These are phyloP conservation scores for Cyprinodon diabolis DNA, from an alignment of 2,797 vertebrate genomes.

Conservation along the genomic window DNA sequence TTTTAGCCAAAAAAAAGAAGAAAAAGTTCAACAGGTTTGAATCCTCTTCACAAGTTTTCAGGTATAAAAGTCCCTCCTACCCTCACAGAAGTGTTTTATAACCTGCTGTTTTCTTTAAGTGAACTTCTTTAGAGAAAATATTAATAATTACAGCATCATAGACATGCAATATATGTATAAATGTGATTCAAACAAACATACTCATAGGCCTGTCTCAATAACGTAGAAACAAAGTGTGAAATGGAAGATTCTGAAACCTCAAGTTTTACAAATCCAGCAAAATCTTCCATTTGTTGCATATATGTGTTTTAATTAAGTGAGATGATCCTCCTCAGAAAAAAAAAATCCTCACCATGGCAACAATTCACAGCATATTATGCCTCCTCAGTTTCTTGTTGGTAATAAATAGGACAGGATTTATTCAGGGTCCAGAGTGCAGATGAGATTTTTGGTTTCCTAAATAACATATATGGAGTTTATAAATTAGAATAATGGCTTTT, in stretches of 20 bases:
- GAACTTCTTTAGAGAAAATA: neutral
- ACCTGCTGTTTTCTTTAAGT: neutral
- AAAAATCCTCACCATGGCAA: slow-evolving; percentile 15
- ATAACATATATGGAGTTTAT: neutral
- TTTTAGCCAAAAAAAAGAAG: neutral
- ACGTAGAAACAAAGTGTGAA: neutral
- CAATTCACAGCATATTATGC: slow-evolving; percentile 12
- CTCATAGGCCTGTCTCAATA: too few species aligned
- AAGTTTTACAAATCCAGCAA: neutral
- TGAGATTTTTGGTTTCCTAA: neutral
- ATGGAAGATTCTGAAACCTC: neutral
- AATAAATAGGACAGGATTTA: too few species aligned
- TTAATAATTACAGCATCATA: too few species aligned
- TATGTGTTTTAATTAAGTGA: neutral
- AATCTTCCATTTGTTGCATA: neutral
- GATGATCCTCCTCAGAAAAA: neutral
- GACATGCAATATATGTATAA: too few species aligned
- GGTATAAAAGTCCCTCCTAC: neutral
- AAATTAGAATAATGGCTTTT: neutral
- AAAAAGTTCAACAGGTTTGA: neutral
- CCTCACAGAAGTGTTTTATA: neutral
- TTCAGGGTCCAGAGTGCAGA: neutral
- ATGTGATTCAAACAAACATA: too few species aligned
- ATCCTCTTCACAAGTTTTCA: neutral
- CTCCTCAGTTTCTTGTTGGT: neutral